Evolutionary conservation across 2,888 invertebrate genomes (phyloP).

Genomic region (Ophion ellenae): DNA sequence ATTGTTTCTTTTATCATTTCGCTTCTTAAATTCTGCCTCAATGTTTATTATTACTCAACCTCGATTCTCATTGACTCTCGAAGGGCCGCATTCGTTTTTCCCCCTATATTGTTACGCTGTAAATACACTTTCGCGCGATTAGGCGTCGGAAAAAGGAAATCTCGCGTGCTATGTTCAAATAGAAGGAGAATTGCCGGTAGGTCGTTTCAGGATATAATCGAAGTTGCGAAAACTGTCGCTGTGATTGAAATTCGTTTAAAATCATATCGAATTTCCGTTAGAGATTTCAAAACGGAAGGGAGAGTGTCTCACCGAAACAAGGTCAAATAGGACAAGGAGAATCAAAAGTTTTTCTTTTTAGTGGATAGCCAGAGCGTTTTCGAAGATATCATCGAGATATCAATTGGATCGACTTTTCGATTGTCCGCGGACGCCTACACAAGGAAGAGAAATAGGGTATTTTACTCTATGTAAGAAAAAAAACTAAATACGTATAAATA

Average conservation of each 20-base stretch:
- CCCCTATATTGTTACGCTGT: constrained; percentile 20
- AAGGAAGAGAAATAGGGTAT: background rate
- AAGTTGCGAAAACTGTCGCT: constrained; percentile 32
- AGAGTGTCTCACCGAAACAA: constrained; percentile 6
- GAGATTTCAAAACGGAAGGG: background rate
- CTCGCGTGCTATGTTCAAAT: constrained; percentile 50
- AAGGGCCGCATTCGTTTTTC: constrained; percentile 50
- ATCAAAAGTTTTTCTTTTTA: constrained; percentile 1
- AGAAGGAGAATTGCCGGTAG: constrained; percentile 53
- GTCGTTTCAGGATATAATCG: constrained; percentile 24
- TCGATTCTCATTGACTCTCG: constrained; percentile 57
- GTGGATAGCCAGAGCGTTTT: constrained; percentile 9
- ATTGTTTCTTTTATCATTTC: constrained; percentile 35
- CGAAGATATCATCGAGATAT: constrained; percentile 18
- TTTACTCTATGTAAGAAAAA: too few species aligned
- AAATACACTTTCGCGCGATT: constrained; percentile 58
- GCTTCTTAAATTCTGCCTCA: constrained; percentile 10
- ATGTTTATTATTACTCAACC: constrained; percentile 43
- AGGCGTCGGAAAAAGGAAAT: constrained; percentile 55
- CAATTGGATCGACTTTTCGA: constrained; percentile 28
- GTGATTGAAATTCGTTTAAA: constrained; percentile 9
- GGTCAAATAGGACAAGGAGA: background rate
- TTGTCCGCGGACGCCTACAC: background rate
- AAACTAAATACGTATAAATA: too few species aligned
- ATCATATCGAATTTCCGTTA: constrained; percentile 8